A percentile compares a stretch with the other conserved stretches of the same genome.
Conservation (phyloP, 2,113 vertebrate species). For the Thalassarche chlororhynchos region DNA sequence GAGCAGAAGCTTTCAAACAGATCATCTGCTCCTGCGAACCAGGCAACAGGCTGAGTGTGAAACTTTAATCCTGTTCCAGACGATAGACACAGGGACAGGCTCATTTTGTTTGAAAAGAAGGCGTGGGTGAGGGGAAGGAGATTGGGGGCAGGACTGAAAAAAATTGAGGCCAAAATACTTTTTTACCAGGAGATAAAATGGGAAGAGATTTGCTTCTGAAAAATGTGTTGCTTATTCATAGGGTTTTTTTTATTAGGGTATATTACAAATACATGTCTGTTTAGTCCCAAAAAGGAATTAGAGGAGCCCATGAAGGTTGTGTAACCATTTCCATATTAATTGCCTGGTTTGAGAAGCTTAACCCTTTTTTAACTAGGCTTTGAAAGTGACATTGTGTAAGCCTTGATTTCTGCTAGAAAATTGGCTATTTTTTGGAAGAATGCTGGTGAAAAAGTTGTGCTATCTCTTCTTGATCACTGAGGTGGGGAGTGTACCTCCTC, state of each 20-base stretch:
- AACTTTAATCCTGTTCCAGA: constrained; percentile 2
- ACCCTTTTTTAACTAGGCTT: neutral
- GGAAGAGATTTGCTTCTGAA: neutral
- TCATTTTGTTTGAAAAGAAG: constrained; percentile 19
- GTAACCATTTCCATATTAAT: constrained; percentile 16
- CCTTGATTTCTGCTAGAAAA: neutral
- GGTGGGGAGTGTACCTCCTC: neutral
- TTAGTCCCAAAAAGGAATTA: constrained; percentile 13
- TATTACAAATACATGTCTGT: neutral
- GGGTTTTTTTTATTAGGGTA: neutral
- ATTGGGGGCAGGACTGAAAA: neutral
- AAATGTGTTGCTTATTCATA: neutral
- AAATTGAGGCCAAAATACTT: neutral
- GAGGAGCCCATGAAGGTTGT: neutral
- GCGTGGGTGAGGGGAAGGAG: neutral
- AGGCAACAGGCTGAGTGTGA: neutral
- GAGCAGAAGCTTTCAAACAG: neutral
- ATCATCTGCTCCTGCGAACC: neutral
- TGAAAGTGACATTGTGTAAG: neutral
- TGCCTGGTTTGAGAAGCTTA: neutral
- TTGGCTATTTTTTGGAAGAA: neutral
- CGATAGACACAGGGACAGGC: neutral
- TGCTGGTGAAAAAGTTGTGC: neutral
- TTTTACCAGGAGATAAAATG: neutral
- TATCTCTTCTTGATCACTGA: neutral